phyloP scores from a whole-genome alignment of 2,888 invertebrate species.

The Atherix ibis region DNA sequence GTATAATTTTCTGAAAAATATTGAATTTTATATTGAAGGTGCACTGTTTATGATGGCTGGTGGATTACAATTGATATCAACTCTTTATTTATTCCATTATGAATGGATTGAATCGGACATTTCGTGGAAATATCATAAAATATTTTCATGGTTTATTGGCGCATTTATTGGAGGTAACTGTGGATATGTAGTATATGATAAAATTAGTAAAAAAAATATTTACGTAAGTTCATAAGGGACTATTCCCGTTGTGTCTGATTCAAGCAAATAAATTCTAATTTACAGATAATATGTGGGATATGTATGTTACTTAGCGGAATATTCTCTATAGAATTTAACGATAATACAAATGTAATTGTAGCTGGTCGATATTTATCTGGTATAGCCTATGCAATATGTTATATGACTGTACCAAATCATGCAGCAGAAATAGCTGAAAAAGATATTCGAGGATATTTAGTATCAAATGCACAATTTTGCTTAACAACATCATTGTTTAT shows the following conservation, averaged over 20 bases:
- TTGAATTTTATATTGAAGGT: too few relatives aligned
- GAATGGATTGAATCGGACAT: neutral
- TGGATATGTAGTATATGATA: slow-evolving; percentile 1
- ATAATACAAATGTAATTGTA: slow-evolving; percentile 1
- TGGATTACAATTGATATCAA: slow-evolving; percentile 1
- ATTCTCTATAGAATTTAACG: too few relatives aligned
- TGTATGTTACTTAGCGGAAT: too few relatives aligned
- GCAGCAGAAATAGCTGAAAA: slow-evolving; percentile 8
- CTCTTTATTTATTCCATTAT: neutral
- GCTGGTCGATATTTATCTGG: slow-evolving; percentile 6
- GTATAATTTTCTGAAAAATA: too few relatives aligned
- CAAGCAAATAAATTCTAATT: too few relatives aligned
- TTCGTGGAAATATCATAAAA: neutral
- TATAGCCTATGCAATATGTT: slow-evolving; percentile 7
- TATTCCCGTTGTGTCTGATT: too few relatives aligned
- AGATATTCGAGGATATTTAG: slow-evolving; percentile 5
- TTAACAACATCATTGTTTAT: slow-evolving; percentile 2
- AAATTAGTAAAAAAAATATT: slow-evolving; percentile 6
- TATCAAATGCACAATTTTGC: slow-evolving; percentile 5
- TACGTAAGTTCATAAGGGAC: slow-evolving; percentile 6
- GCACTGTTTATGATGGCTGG: neutral
- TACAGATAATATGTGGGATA: too few relatives aligned
- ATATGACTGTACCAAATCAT: slow-evolving; percentile 7
- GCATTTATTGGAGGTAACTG: slow-evolving; percentile 7
- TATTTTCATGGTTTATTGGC: slow-evolving; percentile 6